phyloP scores from a whole-genome alignment of 2,888 invertebrate species.

The Lucinisca nassula region DNA sequence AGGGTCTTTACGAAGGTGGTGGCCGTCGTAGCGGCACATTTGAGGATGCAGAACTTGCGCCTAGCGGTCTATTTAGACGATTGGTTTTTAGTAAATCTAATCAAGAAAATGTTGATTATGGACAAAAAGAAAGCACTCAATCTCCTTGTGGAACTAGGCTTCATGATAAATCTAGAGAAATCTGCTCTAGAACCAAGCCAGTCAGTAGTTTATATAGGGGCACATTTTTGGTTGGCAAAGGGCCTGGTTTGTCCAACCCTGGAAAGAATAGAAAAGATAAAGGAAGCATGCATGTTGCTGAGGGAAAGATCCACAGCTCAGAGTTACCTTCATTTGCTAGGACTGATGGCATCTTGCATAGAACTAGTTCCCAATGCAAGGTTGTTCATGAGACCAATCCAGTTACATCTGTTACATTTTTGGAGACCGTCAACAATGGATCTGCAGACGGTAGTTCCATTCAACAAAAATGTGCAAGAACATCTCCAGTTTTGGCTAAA shows the following conservation, averaged over 20 bases:
- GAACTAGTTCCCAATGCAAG: conserved; percentile 42
- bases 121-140: conserved; percentile 35
- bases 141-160: conserved; percentile 43
- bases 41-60: conserved; percentile 28
- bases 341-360: conserved; percentile 34
- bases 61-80: conserved; percentile 59
- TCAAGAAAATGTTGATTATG: background rate
- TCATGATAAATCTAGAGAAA: conserved; percentile 52
- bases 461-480: conserved; percentile 13
- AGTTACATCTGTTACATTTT: conserved; percentile 16
- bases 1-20: no score
- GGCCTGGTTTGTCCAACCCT: conserved; percentile 18
- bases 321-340: conserved; percentile 33
- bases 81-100: conserved; percentile 45
- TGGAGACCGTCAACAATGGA: conserved; percentile 21
- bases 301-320: background rate
- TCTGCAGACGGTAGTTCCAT: conserved; percentile 16
- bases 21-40: conserved; percentile 34
- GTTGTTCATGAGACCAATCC: no score
- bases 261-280: conserved; percentile 1
- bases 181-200: background rate
- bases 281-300: background rate
- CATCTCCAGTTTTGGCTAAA: conserved; percentile 23
- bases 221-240: background rate
- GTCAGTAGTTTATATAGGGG: conserved; percentile 25